Percentiles rank a stretch among this genome's conserved stretches.
phyloP scores from a whole-genome alignment of 2,888 invertebrate genomes.

The Xestia rhomboidea region DNA sequence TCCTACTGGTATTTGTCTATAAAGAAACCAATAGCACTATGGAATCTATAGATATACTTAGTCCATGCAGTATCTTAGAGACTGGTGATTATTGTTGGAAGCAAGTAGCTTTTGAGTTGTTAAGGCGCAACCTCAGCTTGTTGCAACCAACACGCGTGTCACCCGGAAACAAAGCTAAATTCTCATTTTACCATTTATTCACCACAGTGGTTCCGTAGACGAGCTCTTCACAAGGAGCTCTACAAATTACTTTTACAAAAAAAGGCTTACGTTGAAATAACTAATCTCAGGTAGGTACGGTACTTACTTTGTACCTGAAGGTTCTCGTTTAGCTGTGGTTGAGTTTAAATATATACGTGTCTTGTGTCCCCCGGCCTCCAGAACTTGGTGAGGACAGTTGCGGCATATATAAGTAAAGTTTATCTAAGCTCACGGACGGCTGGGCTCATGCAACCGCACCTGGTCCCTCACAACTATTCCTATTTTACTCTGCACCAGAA shows the following conservation, averaged over 20 bases:
- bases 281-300: not conserved
- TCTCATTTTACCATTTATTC: not conserved
- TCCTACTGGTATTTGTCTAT: not conserved
- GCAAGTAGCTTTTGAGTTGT: not conserved
- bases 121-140: not conserved
- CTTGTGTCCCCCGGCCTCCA: slow-evolving; percentile 5
- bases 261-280: slow-evolving; percentile 10
- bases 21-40: not conserved
- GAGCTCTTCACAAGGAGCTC: not conserved
- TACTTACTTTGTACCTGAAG: not conserved
- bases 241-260: slow-evolving; percentile 18
- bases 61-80: not conserved
- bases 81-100: not conserved
- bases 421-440: slow-evolving; percentile 46
- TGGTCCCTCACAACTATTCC: slow-evolving; percentile 39
- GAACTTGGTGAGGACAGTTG: slow-evolving; percentile 26
- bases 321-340: slow-evolving; percentile 8
- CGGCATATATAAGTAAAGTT: slow-evolving; percentile 45
- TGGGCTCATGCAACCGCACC: slow-evolving; percentile 45
- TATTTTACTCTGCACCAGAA: slow-evolving; percentile 44
- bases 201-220: not conserved
- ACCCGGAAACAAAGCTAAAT: not conserved
- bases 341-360: slow-evolving; percentile 22
- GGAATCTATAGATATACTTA: not conserved
- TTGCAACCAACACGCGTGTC: not conserved